Percentiles rank a stretch among this genome's conserved stretches.
Conservation (phyloP, 23 tunicate genomes). For the Trididemnum nubilum region DNA sequence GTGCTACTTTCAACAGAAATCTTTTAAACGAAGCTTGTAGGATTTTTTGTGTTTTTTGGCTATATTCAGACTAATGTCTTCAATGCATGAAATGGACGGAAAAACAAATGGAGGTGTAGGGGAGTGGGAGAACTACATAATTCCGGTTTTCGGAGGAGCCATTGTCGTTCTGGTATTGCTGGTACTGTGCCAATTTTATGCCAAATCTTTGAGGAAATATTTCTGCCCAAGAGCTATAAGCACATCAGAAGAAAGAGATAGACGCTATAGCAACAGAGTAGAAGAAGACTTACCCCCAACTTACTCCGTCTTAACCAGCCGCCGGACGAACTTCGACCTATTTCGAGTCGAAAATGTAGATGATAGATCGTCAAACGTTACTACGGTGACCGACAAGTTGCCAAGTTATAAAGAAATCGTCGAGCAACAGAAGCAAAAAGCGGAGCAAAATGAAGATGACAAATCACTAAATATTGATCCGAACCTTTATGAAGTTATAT, state of each 20-base stretch:
- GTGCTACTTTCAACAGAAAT: no score
- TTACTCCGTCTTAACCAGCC: slow-evolving; percentile 3
- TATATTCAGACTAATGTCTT: no score
- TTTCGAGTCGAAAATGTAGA: slow-evolving; percentile 11
- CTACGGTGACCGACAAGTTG: slow-evolving; percentile 2
- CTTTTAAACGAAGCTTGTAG: no score
- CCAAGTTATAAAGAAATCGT: slow-evolving; percentile 12
- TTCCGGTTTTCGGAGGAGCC: slow-evolving; percentile 23
- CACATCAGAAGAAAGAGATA: neutral
- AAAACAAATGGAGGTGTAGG: no score
- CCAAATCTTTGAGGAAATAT: neutral
- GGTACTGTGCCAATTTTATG: slow-evolving; percentile 13
- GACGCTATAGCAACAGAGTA: neutral
- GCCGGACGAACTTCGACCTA: neutral
- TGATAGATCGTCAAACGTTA: neutral
- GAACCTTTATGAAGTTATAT: neutral
- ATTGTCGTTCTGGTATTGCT: neutral
- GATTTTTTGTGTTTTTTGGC: no score
- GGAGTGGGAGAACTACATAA: slow-evolving; percentile 7
- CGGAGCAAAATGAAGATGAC: no score
- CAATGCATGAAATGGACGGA: no score
- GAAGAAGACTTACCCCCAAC: slow-evolving; percentile 8
- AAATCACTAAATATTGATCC: no score
- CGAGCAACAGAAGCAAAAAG: slow-evolving; percentile 1
- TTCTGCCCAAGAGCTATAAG: slow-evolving; percentile 13